Evolutionary conservation across 2,888 invertebrate species (phyloP), one percentile per base, ranked within the genome.

Genomic region (Amaurobius ferox): DNA sequence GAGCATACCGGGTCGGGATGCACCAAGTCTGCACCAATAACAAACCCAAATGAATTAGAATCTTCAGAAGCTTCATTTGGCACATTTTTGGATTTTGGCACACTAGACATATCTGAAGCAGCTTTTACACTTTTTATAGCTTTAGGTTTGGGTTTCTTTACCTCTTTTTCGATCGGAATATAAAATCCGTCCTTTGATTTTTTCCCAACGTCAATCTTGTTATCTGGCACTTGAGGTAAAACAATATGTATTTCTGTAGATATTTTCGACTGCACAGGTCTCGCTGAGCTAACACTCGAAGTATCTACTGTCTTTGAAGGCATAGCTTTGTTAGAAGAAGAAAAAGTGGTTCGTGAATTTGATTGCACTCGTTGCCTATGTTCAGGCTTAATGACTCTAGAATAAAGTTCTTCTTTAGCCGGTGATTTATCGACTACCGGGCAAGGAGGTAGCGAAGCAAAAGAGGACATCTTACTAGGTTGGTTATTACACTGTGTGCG

Each of bases 11-110:
- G 94, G 93, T 95, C 94, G 44, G 94, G 93, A 91, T 94, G 94
- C 68, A 93, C 92, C 66, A 94, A 91, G 90, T 95, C 95, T 77
- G 93, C 94, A 88, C 94, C 95, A 89, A 95, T 94, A 85, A 95
- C 93, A 88, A 91, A 91, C 5, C 91, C 91, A 48, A 90, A 90
- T 6, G 90, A 89, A n/a, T 55, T 86, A 32, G 74, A 30, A 23
- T 86, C 86, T 48, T 73, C 86, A 13, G 44, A 13, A 39, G 26
- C 48, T 32, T 77, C 55, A 28, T 44, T 79, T 86, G 86, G 86
- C 79, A 79, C 79, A 67, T 72, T 67, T 13, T 68, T 11, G 40
- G 73, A 62, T 26, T 83, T 83, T 77, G 85, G 85, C 85, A 78
- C 78, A 72, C 19, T 23, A 70, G 16, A 72, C 32, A 62, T 62